phyloP scores from a whole-genome alignment of 2,888 invertebrate species.

The Allolobophora icterica region DNA sequence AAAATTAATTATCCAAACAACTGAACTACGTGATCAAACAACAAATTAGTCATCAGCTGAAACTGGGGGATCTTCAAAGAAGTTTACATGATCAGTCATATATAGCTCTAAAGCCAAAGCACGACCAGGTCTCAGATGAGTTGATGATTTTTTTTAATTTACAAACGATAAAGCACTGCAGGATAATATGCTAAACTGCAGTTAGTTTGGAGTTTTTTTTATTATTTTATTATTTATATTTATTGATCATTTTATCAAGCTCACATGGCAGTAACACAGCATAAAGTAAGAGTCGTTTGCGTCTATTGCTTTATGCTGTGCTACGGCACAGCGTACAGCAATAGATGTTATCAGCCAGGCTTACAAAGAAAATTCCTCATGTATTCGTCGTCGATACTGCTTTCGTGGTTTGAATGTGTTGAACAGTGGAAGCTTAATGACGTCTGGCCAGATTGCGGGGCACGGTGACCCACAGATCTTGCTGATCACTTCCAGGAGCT shows the following conservation, averaged over 20 bases:
- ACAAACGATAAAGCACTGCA: too few relatives aligned
- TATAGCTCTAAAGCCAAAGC: background rate
- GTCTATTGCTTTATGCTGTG: too few relatives aligned
- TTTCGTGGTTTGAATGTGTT: constrained; percentile 89
- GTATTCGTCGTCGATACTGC: constrained; percentile 82
- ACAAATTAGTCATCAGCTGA: background rate
- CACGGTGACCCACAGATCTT: constrained; percentile 89
- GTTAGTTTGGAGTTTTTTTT: background rate
- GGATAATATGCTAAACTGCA: background rate
- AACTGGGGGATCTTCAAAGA: background rate
- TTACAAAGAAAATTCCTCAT: constrained; percentile 87
- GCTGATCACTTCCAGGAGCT: constrained; percentile 92
- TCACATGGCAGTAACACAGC: background rate
- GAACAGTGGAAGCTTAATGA: constrained; percentile 90
- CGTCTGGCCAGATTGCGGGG: constrained; percentile 95
- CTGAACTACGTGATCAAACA: background rate
- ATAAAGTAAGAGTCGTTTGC: background rate
- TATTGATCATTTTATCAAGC: background rate
- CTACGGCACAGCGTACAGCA: background rate
- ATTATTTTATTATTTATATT: too few relatives aligned
- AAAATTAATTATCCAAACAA: too few relatives aligned
- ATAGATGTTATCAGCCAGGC: constrained; percentile 50
- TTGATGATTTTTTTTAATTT: background rate
- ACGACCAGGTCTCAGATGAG: background rate
- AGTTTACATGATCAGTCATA: background rate